These are phyloP conservation scores for Galeopterus variegatus DNA, from an alignment of 2,113 vertebrate species.

Conservation along the genomic window DNA sequence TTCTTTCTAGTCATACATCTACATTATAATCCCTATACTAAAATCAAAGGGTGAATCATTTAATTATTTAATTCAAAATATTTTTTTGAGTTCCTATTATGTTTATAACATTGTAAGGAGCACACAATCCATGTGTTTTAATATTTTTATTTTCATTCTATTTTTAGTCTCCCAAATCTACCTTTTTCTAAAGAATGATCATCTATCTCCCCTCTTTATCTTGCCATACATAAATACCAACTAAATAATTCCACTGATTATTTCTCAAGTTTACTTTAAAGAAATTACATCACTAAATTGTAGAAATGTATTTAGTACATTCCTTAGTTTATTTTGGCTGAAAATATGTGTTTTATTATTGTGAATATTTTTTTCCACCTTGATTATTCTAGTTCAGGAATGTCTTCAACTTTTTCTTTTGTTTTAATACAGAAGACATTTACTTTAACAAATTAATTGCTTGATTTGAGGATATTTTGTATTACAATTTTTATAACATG, in stretches of 20 bases:
- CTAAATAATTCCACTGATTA: neutral
- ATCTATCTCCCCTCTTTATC: neutral
- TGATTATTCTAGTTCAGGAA: neutral
- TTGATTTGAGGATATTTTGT: neutral
- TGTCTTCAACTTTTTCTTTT: constrained; percentile 38
- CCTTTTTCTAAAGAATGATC: neutral
- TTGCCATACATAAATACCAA: neutral
- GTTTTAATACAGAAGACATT: neutral
- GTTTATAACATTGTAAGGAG: neutral
- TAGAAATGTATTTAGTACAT: neutral
- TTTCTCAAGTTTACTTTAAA: neutral
- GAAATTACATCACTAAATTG: neutral
- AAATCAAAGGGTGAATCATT: neutral
- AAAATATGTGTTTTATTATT: neutral
- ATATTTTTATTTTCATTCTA: neutral
- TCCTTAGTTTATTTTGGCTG: neutral
- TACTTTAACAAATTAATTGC: neutral
- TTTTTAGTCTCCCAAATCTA: neutral
- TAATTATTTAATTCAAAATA: neutral
- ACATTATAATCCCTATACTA: neutral
- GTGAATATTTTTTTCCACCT: neutral
- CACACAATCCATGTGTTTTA: neutral
- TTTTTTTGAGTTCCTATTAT: neutral
- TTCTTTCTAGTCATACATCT: neutral
- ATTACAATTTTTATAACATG: neutral